Evolutionary conservation across 2,797 vertebrate species (phyloP), one percentile per base, ranked within the genome.

Genomic region (Cryptoprocta ferox): DNA sequence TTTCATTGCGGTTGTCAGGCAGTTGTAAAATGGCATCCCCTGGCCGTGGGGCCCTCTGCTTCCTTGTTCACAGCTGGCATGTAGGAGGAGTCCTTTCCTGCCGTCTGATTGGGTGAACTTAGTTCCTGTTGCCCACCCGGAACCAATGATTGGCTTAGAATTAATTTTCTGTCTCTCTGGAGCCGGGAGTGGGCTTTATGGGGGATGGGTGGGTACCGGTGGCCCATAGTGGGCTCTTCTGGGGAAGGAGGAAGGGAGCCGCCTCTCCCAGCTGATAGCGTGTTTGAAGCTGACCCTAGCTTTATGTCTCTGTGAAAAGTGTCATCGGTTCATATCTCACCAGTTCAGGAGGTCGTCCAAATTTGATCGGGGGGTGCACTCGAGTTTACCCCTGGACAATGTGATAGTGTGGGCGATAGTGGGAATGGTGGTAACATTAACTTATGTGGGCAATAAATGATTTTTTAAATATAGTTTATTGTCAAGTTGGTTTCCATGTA

Each of bases 341-440:
- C 39, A 80, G 15, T 76, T 94, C 70, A 89, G 70, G 50, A 94
- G 37, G 73, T 93, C 75, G 15, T 95, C 48, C 48, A 70, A 9
- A 63, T 92, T 91, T 94, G 84, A 19, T 93, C 68, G 59, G 59
- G 81, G 9, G 63, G 45, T 61, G 2, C 28, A 19, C 61, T 66
- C 50, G 85, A 39, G 26, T 92, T 96, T 83, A 73, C 30, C 70
- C 91, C 94, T 89, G 68, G 75, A 76, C 71, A 85, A 3, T 70
- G 88, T 89, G 45, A 83, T 82, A 53, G 26, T 32, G 24, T 83
- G 68, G 26, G 24, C 8, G 37, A 2, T 86, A 37, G 89, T 59
- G 42, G 63, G 12, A 32, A 78, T 75, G 85, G 21, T 50, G 83
- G 63, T 93, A 66, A 73, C 48, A 59, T 65, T 56, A 78, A 78